Conservation (phyloP, 2,113 vertebrate species). For the Columba livia region DNA sequence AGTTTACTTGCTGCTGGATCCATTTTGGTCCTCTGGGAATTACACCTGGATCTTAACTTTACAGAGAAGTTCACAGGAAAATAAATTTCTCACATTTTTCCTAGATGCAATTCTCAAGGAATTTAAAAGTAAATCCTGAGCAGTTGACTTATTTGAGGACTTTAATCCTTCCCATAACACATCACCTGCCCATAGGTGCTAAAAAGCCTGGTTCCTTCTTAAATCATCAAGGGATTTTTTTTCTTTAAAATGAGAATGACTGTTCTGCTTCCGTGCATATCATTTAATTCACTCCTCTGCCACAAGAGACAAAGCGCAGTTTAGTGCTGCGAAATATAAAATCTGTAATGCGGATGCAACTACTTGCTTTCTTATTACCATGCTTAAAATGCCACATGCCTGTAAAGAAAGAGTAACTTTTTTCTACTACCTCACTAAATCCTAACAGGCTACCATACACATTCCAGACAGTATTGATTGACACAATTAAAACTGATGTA, state of each 20-base stretch:
- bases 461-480: neutral
- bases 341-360: neutral
- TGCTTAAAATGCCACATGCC: neutral
- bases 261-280: neutral
- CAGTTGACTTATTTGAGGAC: neutral
- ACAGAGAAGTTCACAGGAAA: neutral
- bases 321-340: neutral
- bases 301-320: neutral
- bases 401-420: neutral
- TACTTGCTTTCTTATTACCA: neutral
- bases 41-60: conserved; percentile 2
- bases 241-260: neutral
- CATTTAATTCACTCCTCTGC: neutral
- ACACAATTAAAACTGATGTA: neutral
- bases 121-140: conserved; percentile 20
- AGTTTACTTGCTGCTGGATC: neutral
- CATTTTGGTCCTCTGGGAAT: neutral
- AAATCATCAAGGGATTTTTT: neutral
- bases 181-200: neutral
- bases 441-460: neutral
- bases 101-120: neutral
- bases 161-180: neutral
- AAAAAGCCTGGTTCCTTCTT: neutral
- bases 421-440: neutral
- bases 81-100: neutral